Evolutionary conservation across 2,888 invertebrate genomes (phyloP).

Genomic region (Amiota mariae): DNA sequence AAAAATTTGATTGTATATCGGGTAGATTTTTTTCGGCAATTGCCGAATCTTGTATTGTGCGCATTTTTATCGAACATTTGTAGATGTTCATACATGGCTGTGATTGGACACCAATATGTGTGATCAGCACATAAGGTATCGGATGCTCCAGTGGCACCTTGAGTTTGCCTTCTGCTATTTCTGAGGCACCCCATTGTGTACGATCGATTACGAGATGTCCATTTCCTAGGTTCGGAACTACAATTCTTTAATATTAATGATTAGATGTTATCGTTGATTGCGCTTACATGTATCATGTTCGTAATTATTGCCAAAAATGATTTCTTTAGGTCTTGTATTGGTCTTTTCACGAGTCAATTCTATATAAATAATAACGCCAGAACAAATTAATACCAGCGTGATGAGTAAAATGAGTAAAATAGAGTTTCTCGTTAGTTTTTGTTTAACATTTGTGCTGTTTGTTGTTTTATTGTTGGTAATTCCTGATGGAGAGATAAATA

Average conservation of each 20-base stretch:
- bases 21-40: slow-evolving; percentile 71
- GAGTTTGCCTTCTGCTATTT: slow-evolving; percentile 51
- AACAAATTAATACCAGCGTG: slow-evolving; percentile 57
- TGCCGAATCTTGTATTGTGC: slow-evolving; percentile 74
- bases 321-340: slow-evolving; percentile 45
- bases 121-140: slow-evolving; percentile 74
- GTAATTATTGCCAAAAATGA: slow-evolving; percentile 71
- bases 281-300: slow-evolving; percentile 72
- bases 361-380: slow-evolving; percentile 63
- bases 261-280: slow-evolving; percentile 10
- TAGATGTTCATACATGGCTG: slow-evolving; percentile 71
- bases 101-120: slow-evolving; percentile 75
- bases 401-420: slow-evolving; percentile 62
- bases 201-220: slow-evolving; percentile 72
- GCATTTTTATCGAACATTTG: slow-evolving; percentile 74
- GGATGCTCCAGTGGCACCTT: slow-evolving; percentile 68
- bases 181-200: slow-evolving; percentile 72
- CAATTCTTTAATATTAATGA: slow-evolving; percentile 54
- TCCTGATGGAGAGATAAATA: slow-evolving; percentile 45
- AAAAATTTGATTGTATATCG: slow-evolving; percentile 74
- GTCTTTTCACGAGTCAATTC: slow-evolving; percentile 54
- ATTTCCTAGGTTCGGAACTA: slow-evolving; percentile 73
- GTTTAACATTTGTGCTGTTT: slow-evolving; percentile 47
- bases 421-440: slow-evolving; percentile 61
- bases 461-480: slow-evolving; percentile 44